Conservation (phyloP, 1,140 invertebrate species). For the Drosophila equinoxialis region DNA sequence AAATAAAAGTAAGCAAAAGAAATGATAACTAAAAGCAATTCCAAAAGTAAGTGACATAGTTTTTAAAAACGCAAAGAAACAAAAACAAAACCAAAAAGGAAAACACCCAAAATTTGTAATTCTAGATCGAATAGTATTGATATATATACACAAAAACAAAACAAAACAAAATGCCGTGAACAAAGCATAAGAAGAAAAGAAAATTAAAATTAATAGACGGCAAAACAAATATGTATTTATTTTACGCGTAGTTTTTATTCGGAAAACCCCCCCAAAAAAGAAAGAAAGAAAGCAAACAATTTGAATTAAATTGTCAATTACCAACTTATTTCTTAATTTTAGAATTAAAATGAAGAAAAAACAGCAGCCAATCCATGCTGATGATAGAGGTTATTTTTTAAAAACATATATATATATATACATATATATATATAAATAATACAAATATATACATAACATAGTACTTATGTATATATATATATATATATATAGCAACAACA, state of each 20-base stretch:
- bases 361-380: slow-evolving; percentile 9
- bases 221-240: slow-evolving; percentile 26
- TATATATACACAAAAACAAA: slow-evolving; percentile 65
- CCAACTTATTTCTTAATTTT: slow-evolving; percentile 76
- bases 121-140: slow-evolving; percentile 70
- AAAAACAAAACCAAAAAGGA: not conserved
- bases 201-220: slow-evolving; percentile 21
- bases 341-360: slow-evolving; percentile 62
- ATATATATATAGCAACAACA: slow-evolving; percentile 49
- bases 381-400: slow-evolving; percentile 78
- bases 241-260: slow-evolving; percentile 33
- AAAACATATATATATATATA: slow-evolving; percentile 70
- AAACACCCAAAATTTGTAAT: slow-evolving; percentile 54
- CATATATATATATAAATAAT: slow-evolving; percentile 35
- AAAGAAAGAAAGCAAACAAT: slow-evolving; percentile 57
- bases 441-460: slow-evolving; percentile 44
- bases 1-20: slow-evolving; percentile 64
- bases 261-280: not conserved
- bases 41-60: slow-evolving; percentile 80
- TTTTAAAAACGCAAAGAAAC: slow-evolving; percentile 49
- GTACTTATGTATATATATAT: slow-evolving; percentile 19
- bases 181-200: not conserved
- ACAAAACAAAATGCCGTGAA: slow-evolving; percentile 16
- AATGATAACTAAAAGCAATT: slow-evolving; percentile 80
- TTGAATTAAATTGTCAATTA: slow-evolving; percentile 81